Percentiles rank a stretch among this genome's conserved stretches.
Conservation (phyloP, 2,113 vertebrate genomes). For the Tetraodon nigroviridis region DNA sequence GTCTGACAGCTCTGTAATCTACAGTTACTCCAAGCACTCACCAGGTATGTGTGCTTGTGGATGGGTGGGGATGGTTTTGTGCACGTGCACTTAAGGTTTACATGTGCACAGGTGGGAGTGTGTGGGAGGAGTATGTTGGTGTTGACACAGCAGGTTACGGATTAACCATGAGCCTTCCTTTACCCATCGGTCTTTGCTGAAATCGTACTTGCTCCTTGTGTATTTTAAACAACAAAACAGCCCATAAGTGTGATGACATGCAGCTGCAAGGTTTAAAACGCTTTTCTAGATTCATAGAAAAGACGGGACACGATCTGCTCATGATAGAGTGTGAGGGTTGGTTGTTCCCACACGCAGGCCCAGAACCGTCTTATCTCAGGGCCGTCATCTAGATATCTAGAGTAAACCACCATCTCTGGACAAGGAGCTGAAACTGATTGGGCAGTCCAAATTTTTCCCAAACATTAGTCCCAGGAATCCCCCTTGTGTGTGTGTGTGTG, state of each 20-base stretch:
- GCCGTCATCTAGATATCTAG: slow-evolving; percentile 54
- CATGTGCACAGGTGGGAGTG: not conserved
- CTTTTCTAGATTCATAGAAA: not conserved
- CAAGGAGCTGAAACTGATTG: slow-evolving; percentile 54
- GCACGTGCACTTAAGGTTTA: not conserved
- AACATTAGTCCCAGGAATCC: slow-evolving; percentile 69
- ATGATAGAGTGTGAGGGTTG: slow-evolving; percentile 35
- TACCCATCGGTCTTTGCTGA: not conserved
- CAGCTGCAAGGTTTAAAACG: not conserved
- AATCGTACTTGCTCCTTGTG: not conserved
- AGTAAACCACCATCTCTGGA: slow-evolving; percentile 61
- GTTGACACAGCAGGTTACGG: slow-evolving; percentile 14
- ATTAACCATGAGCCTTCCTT: slow-evolving; percentile 19
- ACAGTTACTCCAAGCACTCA: slow-evolving; percentile 49
- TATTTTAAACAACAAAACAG: not conserved
- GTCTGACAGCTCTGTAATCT: slow-evolving; percentile 66
- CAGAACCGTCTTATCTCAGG: slow-evolving; percentile 58
- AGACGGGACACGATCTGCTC: not conserved
- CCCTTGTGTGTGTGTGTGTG: slow-evolving; percentile 31
- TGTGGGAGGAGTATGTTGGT: not conserved
- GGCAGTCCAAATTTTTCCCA: slow-evolving; percentile 49
- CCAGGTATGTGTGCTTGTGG: slow-evolving; percentile 47
- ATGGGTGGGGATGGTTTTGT: slow-evolving; percentile 7
- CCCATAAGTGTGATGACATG: not conserved
- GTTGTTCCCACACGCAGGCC: slow-evolving; percentile 54